A percentile compares a stretch with the other conserved stretches of the same genome.
Evolutionary conservation across 2,797 vertebrate genomes (phyloP).

Genomic region (Amazona finschi): DNA sequence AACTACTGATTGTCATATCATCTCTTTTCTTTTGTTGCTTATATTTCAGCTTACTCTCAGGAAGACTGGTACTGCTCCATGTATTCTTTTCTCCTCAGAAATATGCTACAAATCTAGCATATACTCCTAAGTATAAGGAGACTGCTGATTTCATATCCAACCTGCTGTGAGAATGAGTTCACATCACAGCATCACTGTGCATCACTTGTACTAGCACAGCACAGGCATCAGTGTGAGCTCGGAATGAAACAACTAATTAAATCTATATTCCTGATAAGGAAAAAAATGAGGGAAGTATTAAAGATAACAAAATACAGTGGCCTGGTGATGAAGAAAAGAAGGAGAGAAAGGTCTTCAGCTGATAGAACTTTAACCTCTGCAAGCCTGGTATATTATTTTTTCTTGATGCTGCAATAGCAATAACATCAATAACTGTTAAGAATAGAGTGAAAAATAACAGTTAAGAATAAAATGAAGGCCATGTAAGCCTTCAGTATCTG

Average conservation of each 20-base stretch:
- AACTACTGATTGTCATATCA: not conserved
- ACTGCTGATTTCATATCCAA: not conserved
- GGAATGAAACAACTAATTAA: not conserved
- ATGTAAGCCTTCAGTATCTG: slow-evolving; percentile 50
- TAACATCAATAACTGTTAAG: not conserved
- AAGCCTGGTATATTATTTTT: not conserved
- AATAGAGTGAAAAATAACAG: not conserved
- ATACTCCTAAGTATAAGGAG: not conserved
- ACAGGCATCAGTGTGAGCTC: not conserved
- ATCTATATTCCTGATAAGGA: not conserved
- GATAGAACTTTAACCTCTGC: not conserved
- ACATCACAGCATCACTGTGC: not conserved
- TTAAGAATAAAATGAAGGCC: slow-evolving; percentile 10
- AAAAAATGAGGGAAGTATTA: not conserved
- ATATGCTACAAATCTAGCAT: not conserved
- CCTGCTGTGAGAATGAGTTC: not conserved
- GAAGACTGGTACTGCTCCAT: not conserved
- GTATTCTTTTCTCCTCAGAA: not conserved
- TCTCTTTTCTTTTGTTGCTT: not conserved
- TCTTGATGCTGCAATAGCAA: slow-evolving; percentile 21
- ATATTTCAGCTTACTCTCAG: not conserved
- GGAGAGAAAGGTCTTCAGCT: not conserved
- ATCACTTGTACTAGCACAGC: not conserved
- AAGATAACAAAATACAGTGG: not conserved
- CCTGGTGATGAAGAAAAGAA: not conserved